phyloP scores from a whole-genome alignment of 2,888 invertebrate species.

The Dascillus cervinus region DNA sequence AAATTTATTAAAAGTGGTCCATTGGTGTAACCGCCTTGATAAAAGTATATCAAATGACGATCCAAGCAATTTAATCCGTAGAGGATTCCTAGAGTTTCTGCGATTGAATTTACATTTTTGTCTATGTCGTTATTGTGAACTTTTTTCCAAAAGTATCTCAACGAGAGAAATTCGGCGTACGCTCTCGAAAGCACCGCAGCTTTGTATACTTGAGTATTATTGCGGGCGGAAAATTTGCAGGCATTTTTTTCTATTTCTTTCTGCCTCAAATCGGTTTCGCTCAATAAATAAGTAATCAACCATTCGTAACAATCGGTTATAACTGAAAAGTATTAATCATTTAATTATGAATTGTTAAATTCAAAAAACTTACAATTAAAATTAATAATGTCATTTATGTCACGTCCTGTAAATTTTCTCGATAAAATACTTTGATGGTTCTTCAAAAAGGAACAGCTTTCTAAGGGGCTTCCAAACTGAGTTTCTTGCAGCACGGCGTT shows the following conservation, averaged over 20 bases:
- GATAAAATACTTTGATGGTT: constrained; percentile 45
- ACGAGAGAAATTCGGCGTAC: constrained; percentile 64
- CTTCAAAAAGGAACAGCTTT: constrained; percentile 61
- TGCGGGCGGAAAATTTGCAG: constrained; percentile 67
- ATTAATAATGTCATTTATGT: constrained; percentile 32
- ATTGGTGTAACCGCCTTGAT: constrained; percentile 48
- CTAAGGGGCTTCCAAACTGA: constrained; percentile 57
- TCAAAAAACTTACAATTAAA: constrained; percentile 36
- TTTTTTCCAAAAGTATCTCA: constrained; percentile 47
- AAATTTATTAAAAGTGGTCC: constrained; percentile 46
- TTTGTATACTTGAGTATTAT: constrained; percentile 73
- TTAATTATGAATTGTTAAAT: no score
- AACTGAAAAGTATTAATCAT: constrained; percentile 43
- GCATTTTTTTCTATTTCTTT: constrained; percentile 47
- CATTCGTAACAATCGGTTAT: constrained; percentile 69
- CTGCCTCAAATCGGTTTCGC: constrained; percentile 58
- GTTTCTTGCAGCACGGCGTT: constrained; percentile 41
- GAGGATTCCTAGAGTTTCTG: constrained; percentile 49
- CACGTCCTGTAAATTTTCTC: constrained; percentile 34
- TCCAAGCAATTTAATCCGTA: constrained; percentile 54
- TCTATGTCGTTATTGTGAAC: constrained; percentile 38
- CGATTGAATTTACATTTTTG: constrained; percentile 30
- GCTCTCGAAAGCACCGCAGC: constrained; percentile 67
- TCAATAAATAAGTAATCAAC: constrained; percentile 74
- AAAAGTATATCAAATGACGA: constrained; percentile 53